Base-by-base conservation (phyloP, 2,888 invertebrate species). In the Acanthosepion lycidas region DNA sequence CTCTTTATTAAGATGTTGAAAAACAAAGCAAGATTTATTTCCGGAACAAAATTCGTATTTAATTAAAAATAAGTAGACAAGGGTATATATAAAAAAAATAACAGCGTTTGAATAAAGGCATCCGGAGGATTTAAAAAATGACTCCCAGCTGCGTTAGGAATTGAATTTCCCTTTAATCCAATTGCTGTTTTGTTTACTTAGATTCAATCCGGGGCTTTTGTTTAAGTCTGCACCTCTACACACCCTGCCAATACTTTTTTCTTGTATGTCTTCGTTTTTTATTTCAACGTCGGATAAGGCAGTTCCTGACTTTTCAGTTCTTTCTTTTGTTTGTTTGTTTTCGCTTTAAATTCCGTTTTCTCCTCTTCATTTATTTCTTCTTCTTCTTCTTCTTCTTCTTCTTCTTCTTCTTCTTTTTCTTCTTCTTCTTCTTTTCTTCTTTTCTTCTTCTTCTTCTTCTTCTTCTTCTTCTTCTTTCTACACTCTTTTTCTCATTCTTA, bases 1-100 rank as follows among this genome's bases (percentile, higher is more conserved):
- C 78, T n/a, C 78, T 78, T 78, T 78, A n/a, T 12, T 33, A 78
- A n/a, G 33, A 12, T 78, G 78, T n/a, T n/a, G 12, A 33, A n/a
- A n/a, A 78, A n/a, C 2, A 78, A 78, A n/a, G 3, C n/a, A 78
- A n/a, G 15, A 78, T 33, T 78, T 78, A n/a, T n/a, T n/a, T n/a
- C n/a, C 78, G 78, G n/a, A 78, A 78, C 78, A 33, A 78, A n/a
- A 78, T 78, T 78, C 78, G 78, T 78, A 78, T 78, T 78, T 78
- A 78, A 78, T 78, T 78, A 78, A 78, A 42, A 78, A 33, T 18
- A 28, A 18, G n/a, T 8, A 9, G n/a, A 78, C n/a, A 78, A n/a
- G 18, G n/a, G 78, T 9, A 78, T 28, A 78, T 1, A 33, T n/a
- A 33, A 33, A 33, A 78, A 78, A 78, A n/a, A 15, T n/a, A 78